A percentile compares a stretch with the other conserved stretches of the same genome.
Evolutionary conservation across 37 sponge, comb jelly and placozoan species (phyloP).

Genomic region (Oopsacas minuta): DNA sequence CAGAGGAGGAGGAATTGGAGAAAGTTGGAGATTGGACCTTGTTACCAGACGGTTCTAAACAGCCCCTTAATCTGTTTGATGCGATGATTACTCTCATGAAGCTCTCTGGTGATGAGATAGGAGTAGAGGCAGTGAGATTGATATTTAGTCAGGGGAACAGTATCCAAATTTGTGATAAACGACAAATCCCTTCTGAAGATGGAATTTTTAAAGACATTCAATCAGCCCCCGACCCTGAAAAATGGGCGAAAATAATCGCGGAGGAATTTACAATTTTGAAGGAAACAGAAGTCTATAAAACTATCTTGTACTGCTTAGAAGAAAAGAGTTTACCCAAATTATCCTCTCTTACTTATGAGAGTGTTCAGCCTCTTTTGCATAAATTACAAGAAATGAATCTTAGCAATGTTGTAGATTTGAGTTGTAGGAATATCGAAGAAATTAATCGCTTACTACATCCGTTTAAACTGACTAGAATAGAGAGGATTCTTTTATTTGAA

Average conservation of each 20-base stretch:
- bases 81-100: conserved; percentile 4
- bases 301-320: not conserved
- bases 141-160: not conserved
- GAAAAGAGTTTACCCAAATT: not conserved
- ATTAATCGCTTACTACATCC: not conserved
- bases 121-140: not conserved
- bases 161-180: not conserved
- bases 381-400: not conserved
- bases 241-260: not conserved
- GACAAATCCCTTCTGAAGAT: not conserved
- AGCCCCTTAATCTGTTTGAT: not conserved
- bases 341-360: not conserved
- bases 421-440: not conserved
- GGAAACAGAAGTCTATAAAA: not conserved
- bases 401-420: not conserved
- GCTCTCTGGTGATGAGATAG: not conserved
- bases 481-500: not conserved
- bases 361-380: not conserved
- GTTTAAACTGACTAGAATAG: not conserved
- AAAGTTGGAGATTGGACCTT: not conserved
- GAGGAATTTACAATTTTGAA: not conserved
- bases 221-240: too few relatives aligned
- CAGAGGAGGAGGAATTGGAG: not conserved
- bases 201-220: not conserved
- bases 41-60: not conserved